Evolutionary conservation across 2,888 invertebrate genomes (phyloP).

Genomic region (Thecocarcelia acutangulata): DNA sequence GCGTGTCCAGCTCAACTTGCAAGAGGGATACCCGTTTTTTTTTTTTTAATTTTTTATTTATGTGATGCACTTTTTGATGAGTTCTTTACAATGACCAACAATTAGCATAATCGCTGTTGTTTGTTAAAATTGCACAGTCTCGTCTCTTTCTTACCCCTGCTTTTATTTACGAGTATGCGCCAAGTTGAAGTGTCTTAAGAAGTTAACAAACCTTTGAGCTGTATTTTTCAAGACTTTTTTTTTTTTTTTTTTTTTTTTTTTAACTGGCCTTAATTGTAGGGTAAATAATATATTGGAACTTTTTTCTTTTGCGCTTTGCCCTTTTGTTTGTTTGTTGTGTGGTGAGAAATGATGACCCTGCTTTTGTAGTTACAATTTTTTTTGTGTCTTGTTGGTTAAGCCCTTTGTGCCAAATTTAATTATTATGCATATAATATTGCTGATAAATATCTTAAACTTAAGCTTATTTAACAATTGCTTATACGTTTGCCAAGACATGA

Average conservation of each 20-base stretch:
- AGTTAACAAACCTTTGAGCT: slow-evolving; percentile 13
- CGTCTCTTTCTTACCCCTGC: not conserved
- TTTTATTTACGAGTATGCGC: slow-evolving; percentile 22
- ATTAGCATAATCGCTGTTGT: slow-evolving; percentile 78
- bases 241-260: not conserved
- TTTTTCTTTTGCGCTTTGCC: not conserved
- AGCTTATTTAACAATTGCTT: slow-evolving; percentile 64
- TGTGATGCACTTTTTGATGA: slow-evolving; percentile 68
- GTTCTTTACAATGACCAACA: slow-evolving; percentile 71
- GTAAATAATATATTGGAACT: slow-evolving; percentile 41
- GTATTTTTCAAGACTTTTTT: slow-evolving; percentile 1
- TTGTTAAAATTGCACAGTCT: slow-evolving; percentile 57
- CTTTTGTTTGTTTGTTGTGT: slow-evolving; percentile 22
- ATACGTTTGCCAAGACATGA: slow-evolving; percentile 48
- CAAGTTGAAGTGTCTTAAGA: slow-evolving; percentile 21
- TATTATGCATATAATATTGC: slow-evolving; percentile 67
- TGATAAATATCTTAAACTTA: slow-evolving; percentile 66
- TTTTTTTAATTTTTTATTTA: slow-evolving; percentile 25
- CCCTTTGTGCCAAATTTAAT: slow-evolving; percentile 68
- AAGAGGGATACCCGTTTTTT: not conserved
- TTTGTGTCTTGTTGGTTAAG: slow-evolving; percentile 38
- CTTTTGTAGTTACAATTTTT: not conserved
- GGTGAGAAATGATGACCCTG: slow-evolving; percentile 52
- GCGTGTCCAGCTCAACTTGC: slow-evolving; percentile 53
- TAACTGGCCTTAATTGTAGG: slow-evolving; percentile 39